A percentile compares a stretch with the other conserved stretches of the same genome.
Conservation (phyloP, 2,113 vertebrate genomes). For the Vireo altiloquus region DNA sequence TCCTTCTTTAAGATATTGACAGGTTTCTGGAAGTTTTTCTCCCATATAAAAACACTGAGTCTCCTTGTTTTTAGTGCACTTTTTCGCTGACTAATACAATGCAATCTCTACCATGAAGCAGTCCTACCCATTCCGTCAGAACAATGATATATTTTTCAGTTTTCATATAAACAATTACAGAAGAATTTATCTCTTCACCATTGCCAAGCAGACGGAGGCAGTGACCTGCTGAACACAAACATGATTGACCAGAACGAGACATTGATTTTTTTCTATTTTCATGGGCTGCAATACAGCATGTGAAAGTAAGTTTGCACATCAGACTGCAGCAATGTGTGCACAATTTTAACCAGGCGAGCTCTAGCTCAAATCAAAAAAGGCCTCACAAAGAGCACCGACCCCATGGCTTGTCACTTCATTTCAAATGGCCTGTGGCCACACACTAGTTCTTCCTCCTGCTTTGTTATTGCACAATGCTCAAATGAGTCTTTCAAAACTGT, state of each 20-base stretch:
- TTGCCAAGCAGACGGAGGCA: not conserved
- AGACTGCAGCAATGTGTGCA: not conserved
- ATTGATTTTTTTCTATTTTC: slow-evolving; percentile 36
- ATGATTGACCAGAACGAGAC: accelerated
- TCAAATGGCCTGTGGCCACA: slow-evolving; percentile 35
- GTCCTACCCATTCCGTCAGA: not conserved
- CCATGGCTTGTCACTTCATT: not conserved
- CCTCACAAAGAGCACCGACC: not conserved
- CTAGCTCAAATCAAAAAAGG: not conserved
- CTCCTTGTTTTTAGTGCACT: not conserved
- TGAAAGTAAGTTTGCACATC: not conserved
- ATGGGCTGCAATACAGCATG: not conserved
- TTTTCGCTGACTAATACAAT: not conserved
- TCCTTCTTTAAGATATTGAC: not conserved
- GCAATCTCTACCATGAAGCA: not conserved
- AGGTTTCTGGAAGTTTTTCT: not conserved
- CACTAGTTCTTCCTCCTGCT: not conserved
- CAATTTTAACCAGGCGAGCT: not conserved
- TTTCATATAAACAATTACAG: not conserved
- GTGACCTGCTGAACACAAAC: not conserved
- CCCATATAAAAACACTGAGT: accelerated
- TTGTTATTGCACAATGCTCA: not conserved
- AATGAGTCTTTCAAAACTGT: slow-evolving; percentile 35
- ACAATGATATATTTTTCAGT: not conserved
- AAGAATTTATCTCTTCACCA: not conserved